Base-by-base conservation (phyloP, 2,888 invertebrate species). In the Formica aserva region DNA sequence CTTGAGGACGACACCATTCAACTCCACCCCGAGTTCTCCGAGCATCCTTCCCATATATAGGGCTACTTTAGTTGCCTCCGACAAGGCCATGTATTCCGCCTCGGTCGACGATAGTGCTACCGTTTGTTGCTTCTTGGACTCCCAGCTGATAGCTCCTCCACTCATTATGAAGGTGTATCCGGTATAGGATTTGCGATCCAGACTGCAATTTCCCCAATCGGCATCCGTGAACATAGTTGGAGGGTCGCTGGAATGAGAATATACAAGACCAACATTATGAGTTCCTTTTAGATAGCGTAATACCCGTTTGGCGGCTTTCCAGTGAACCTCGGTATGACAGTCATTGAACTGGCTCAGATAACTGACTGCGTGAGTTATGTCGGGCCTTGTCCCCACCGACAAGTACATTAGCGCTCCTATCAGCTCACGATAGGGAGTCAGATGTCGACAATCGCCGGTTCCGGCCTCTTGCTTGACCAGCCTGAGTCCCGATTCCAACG, bases 391-490 rank as follows among this genome's bases (percentile, higher is more conserved):
- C 11, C 13, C 26, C 0, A 65, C 52, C 0, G 65, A 15, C 18
- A 72, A n/a, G 18, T 63, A 81, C 81, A 72, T 81, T 1, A 81
- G n/a, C 0, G 63, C 3, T 0, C 72, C 81, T n/a, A 81, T 18
- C 0, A 72, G 18, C 32, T 81, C 65, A 15, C 63, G 22, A n/a
- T 63, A 81, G 26, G 26, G 22, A 26, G 1, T 13, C 3, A 13
- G 1, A 3, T 4, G 0, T 4, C 1, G 3, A 13, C 9, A 1
- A 0, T 57, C 57, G 26, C 3, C 1, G 11, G 11, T 57, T 3
- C 5, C 1, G 22, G 5, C 1, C 0, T 26, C 26, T 1, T 57
- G 2, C 4, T 5, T 8, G 6, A 18, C 18, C 26, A 29, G 1
- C 1, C 22, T 67, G 6, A 41, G 1, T 6, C 5, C 45, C 3